These are phyloP conservation scores for Carpatolechia fugitivella DNA, from an alignment of 2,888 invertebrate genomes.

Conservation along the genomic window DNA sequence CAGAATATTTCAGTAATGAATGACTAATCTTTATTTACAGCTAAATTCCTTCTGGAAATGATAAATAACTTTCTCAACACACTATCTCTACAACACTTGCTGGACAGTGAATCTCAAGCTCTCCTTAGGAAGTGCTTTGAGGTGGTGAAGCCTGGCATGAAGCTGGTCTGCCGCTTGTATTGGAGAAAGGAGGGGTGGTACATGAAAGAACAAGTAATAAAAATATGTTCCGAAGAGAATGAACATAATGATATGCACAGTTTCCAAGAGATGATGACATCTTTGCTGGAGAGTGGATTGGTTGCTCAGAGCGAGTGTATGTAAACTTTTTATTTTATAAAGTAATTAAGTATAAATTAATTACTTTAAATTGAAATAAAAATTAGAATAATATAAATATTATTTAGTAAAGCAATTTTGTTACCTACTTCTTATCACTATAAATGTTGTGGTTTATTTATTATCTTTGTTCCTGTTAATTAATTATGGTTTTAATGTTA, in stretches of 20 bases:
- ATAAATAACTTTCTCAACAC: slow-evolving; percentile 49
- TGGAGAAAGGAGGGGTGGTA: slow-evolving; percentile 63
- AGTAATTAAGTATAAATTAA: background rate
- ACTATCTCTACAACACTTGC: slow-evolving; percentile 36
- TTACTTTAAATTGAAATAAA: no score
- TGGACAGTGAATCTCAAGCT: slow-evolving; percentile 37
- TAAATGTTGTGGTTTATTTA: background rate
- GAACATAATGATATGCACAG: slow-evolving; percentile 28
- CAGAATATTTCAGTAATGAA: no score
- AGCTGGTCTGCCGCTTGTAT: slow-evolving; percentile 56
- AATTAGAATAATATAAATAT: no score
- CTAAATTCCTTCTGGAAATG: slow-evolving; percentile 49
- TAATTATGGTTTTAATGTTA: background rate
- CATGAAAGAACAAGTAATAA: slow-evolving; percentile 34
- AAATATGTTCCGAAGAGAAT: slow-evolving; percentile 33
- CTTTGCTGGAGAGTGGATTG: slow-evolving; percentile 41
- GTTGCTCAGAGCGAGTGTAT: slow-evolving; percentile 24
- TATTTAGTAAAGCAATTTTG: no score
- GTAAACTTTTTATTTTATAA: no score
- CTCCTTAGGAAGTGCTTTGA: slow-evolving; percentile 39
- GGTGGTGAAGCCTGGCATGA: slow-evolving; percentile 45
- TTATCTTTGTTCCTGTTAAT: background rate
- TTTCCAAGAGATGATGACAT: slow-evolving; percentile 36
- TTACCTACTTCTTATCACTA: no score
- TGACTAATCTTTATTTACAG: no score